phyloP scores from a whole-genome alignment of 2,888 invertebrate species.

The Dusona sp. region DNA sequence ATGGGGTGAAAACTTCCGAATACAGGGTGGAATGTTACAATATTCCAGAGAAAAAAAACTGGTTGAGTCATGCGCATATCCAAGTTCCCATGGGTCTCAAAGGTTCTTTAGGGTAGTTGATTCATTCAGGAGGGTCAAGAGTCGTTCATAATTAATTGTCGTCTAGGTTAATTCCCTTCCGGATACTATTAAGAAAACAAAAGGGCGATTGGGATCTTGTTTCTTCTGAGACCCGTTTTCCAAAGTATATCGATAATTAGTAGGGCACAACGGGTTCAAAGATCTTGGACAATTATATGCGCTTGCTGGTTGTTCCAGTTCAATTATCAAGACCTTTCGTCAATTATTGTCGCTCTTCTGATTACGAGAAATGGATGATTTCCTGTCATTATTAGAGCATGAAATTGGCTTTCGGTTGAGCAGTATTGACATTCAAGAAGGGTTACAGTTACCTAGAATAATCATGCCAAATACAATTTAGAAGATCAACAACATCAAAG shows the following conservation, averaged over 20 bases:
- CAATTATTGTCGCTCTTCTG: background rate
- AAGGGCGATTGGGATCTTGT: background rate
- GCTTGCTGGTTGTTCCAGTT: background rate
- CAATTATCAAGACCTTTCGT: background rate
- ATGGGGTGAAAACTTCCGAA: background rate
- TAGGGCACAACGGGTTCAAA: background rate
- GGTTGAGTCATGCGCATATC: constrained; percentile 1
- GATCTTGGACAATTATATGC: background rate
- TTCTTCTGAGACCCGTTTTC: too few species aligned
- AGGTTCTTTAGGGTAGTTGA: background rate
- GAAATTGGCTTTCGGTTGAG: background rate
- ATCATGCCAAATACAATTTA: background rate
- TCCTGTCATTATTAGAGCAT: background rate
- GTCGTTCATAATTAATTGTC: background rate
- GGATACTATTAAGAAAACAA: background rate
- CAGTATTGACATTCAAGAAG: background rate
- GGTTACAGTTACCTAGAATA: background rate
- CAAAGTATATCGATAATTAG: background rate
- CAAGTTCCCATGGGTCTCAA: background rate
- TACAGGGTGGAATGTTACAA: background rate
- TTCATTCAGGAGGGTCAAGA: background rate
- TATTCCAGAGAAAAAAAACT: background rate
- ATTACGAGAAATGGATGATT: too few species aligned
- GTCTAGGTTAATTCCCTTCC: background rate
- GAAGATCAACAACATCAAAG: background rate